Percentiles rank a stretch among this genome's conserved stretches.
These are phyloP conservation scores for Serrognathus titanus DNA, from an alignment of 2,888 invertebrate species.

Conservation along the genomic window DNA sequence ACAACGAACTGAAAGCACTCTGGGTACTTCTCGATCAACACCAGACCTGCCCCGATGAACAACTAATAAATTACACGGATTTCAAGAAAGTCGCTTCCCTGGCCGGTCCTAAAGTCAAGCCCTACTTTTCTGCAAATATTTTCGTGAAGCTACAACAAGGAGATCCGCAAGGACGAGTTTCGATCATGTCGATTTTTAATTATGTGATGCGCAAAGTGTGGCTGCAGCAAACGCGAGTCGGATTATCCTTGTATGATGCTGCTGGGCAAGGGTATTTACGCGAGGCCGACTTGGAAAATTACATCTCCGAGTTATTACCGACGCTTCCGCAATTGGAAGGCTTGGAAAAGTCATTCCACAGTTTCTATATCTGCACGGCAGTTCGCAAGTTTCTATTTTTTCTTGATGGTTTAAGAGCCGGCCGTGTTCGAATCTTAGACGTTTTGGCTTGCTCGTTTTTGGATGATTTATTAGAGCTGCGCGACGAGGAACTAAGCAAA, in stretches of 20 bases:
- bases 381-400: constrained; percentile 96
- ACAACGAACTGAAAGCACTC: constrained; percentile 77
- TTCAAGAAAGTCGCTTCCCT: constrained; percentile 75
- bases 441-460: constrained; percentile 88
- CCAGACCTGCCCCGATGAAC: constrained; percentile 75
- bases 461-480: constrained; percentile 79
- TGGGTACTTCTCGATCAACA: constrained; percentile 82
- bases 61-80: constrained; percentile 81
- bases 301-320: constrained; percentile 89
- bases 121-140: constrained; percentile 81
- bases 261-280: constrained; percentile 68
- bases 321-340: constrained; percentile 87
- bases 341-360: constrained; percentile 88
- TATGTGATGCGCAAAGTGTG: constrained; percentile 94
- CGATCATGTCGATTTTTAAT: constrained; percentile 87
- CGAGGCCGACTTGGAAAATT: constrained; percentile 85
- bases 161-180: constrained; percentile 82
- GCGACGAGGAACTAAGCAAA: constrained; percentile 61
- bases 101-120: constrained; percentile 56
- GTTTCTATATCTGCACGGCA: constrained; percentile 94
- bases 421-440: constrained; percentile 85
- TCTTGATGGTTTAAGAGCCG: constrained; percentile 83
- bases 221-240: constrained; percentile 92
- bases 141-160: constrained; percentile 85
- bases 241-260: constrained; percentile 88